phyloP scores from a whole-genome alignment of 2,888 invertebrate genomes.

The Tridacna gigas region DNA sequence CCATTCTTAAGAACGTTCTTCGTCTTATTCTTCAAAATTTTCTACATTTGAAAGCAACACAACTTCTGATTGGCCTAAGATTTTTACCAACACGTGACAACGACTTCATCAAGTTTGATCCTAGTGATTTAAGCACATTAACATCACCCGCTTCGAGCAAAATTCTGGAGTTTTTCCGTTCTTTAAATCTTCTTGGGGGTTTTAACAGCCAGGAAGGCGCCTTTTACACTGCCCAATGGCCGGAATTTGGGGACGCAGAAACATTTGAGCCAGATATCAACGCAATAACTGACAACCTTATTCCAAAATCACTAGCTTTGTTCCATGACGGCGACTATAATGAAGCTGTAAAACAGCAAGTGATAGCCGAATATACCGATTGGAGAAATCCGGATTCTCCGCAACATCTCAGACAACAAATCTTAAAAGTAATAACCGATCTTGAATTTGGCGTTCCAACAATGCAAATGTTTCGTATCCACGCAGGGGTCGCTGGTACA shows the following conservation, averaged over 20 bases:
- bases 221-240: not conserved
- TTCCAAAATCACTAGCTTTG: not conserved
- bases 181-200: not conserved
- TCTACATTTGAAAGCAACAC: too few species aligned
- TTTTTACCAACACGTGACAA: not conserved
- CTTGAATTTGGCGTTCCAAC: not conserved
- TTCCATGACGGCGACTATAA: not conserved
- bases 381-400: conserved; percentile 4
- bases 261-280: not conserved
- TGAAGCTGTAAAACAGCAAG: conserved; percentile 3
- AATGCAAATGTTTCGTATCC: not conserved
- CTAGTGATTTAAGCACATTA: not conserved
- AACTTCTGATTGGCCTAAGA: too few species aligned
- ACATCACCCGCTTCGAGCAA: not conserved
- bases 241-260: not conserved
- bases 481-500: not conserved
- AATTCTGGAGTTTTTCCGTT: conserved; percentile 1
- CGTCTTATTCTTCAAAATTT: too few species aligned
- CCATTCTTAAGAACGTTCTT: too few species aligned
- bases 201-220: conserved; percentile 1
- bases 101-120: not conserved
- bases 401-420: conserved; percentile 2
- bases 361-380: conserved; percentile 2
- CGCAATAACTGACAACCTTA: not conserved
- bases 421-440: not conserved